Evolutionary conservation across 2,888 invertebrate species (phyloP), one percentile per base, ranked within the genome.

Genomic region (Orthosia gracilis): DNA sequence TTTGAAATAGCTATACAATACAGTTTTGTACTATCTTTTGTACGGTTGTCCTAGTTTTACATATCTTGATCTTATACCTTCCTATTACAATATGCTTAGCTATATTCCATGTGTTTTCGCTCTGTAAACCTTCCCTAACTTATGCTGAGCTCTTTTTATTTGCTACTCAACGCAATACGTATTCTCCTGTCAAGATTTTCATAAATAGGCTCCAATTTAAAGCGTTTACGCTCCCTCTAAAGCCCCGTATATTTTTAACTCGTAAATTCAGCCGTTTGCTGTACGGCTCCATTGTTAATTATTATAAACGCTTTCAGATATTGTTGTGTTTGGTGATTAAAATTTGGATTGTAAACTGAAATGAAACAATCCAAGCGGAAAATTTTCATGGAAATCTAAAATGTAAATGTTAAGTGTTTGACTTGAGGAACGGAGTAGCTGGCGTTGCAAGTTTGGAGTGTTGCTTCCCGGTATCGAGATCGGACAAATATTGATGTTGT

Each of bases 271-370:
- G 80, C 80, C 87, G 89, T 90, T 90, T 88, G 85, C 89, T 81
- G 86, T 88, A 83, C 85, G 87, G 85, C 85, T 89, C 89, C 89
- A 88, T 88, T 90, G 92, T 94, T 93, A 94, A 94, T 94, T 93
- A 94, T 93, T 93, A 89, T 92, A 92, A 92, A 91, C 92, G 92
- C 82, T 91, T 90, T 89, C 88, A 85, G 88, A 86, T 87, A 91
- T 93, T 91, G 92, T 92, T 92, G 88, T 92, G 91, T 91, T 93
- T 92, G 89, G 88, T 89, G 87, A 91, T 89, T 89, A 90, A 88
- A 87, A 91, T 90, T 88, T 85, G 82, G 76, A 84, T 80, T 82
- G 83, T 81, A 86, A 88, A 87, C 85, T 81, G 84, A 69, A 87
- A 85, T 83, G 81, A 76, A 85, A 73, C 81, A 71, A 75, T 75